Conservation (phyloP, 2,113 vertebrate species). For the Orycteropus afer region DNA sequence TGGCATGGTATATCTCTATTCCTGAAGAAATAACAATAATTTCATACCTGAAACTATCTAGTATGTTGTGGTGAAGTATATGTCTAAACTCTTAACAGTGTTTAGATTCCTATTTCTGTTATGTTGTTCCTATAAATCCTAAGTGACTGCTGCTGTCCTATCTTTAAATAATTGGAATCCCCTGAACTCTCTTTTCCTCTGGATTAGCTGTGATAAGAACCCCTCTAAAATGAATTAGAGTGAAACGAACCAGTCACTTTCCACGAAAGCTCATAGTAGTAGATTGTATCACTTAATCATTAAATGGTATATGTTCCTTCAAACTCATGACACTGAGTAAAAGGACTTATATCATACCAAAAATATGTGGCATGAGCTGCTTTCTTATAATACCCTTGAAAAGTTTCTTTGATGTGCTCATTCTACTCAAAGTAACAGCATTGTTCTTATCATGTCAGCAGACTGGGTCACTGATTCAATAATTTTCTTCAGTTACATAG, state of each 20-base stretch:
- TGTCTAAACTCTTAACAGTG: neutral
- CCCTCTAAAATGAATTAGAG: constrained; percentile 55
- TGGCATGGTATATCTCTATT: neutral
- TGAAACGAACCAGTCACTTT: constrained; percentile 43
- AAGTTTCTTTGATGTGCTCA: neutral
- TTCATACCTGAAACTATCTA: neutral
- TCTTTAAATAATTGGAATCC: constrained; percentile 51
- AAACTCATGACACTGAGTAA: neutral
- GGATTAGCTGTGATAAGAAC: constrained; percentile 54
- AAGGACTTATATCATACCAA: neutral
- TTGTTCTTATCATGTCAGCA: neutral
- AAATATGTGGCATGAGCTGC: neutral
- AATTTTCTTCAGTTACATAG: neutral
- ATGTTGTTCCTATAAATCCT: neutral
- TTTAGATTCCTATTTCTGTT: neutral
- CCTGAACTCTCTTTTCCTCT: neutral
- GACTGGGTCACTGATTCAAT: neutral
- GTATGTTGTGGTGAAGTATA: neutral
- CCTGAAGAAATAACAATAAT: neutral
- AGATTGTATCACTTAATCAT: constrained; percentile 61
- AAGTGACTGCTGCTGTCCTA: neutral
- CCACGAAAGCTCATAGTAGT: neutral
- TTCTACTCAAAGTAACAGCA: neutral
- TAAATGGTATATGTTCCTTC: constrained; percentile 19
- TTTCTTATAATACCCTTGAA: neutral